Conservation (phyloP, 2,888 invertebrate species). For the Philereme transversata region DNA sequence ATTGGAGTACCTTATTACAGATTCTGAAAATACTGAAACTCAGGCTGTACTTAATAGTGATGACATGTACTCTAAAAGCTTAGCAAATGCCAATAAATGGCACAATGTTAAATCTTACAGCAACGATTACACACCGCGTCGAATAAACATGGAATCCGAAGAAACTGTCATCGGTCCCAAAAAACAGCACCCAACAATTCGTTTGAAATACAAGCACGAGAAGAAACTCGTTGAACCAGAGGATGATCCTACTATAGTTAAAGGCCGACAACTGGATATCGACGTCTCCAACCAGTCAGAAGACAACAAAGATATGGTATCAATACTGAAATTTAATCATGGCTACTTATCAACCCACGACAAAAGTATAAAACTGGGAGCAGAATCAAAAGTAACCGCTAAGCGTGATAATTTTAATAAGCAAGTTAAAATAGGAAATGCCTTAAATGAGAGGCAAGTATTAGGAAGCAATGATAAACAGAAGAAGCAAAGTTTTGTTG, state of each 20-base stretch:
- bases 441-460: constrained; percentile 64
- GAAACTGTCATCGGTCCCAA: constrained; percentile 39
- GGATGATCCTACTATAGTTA: constrained; percentile 48
- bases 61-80: constrained; percentile 59
- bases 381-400: constrained; percentile 23
- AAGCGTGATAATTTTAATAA: constrained; percentile 55
- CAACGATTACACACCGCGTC: constrained; percentile 65
- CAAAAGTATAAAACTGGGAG: constrained; percentile 35
- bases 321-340: constrained; percentile 67
- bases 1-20: constrained; percentile 56
- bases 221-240: constrained; percentile 47
- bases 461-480: constrained; percentile 59
- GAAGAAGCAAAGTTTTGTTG: constrained; percentile 64
- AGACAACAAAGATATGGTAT: constrained; percentile 50
- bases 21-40: constrained; percentile 39
- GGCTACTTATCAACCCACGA: constrained; percentile 57
- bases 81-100: constrained; percentile 66
- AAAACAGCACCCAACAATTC: constrained; percentile 53
- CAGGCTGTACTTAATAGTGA: constrained; percentile 37
- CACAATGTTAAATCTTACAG: constrained; percentile 69
- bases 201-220: constrained; percentile 60
- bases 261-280: constrained; percentile 58
- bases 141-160: constrained; percentile 51
- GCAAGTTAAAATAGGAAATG: constrained; percentile 72
- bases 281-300: constrained; percentile 62